phyloP scores from a whole-genome alignment of 2,113 vertebrate genomes.

The Mustela nigripes region DNA sequence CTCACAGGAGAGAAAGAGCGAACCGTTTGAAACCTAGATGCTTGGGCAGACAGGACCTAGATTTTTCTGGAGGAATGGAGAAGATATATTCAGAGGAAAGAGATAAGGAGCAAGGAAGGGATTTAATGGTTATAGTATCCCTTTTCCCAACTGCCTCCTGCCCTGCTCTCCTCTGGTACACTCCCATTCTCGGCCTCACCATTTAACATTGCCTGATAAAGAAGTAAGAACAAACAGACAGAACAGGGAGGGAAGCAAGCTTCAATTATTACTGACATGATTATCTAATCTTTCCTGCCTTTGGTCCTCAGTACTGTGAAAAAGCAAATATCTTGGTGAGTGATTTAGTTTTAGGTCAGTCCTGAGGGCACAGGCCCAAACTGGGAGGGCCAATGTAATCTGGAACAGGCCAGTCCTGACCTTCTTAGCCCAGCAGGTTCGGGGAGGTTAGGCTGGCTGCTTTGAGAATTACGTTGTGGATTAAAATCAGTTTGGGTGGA shows the following conservation, averaged over 20 bases:
- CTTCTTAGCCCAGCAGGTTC: not conserved
- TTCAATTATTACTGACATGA: not conserved
- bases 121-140: not conserved
- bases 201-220: not conserved
- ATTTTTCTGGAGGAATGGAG: not conserved
- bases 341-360: not conserved
- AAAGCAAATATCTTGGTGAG: conserved; percentile 27
- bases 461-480: not conserved
- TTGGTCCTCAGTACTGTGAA: not conserved
- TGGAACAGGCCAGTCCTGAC: not conserved
- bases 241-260: not conserved
- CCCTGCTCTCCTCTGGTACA: not conserved
- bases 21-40: not conserved
- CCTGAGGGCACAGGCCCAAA: not conserved
- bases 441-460: not conserved
- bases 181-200: not conserved
- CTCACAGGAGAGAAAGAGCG: not conserved
- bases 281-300: not conserved
- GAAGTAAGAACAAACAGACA: not conserved
- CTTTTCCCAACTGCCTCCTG: not conserved
- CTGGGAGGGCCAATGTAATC: not conserved
- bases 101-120: not conserved
- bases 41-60: not conserved
- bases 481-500: conserved; percentile 29
- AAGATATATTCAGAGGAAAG: not conserved